These are phyloP conservation scores for Uria lomvia DNA, from an alignment of 2,113 vertebrate genomes.

Conservation along the genomic window DNA sequence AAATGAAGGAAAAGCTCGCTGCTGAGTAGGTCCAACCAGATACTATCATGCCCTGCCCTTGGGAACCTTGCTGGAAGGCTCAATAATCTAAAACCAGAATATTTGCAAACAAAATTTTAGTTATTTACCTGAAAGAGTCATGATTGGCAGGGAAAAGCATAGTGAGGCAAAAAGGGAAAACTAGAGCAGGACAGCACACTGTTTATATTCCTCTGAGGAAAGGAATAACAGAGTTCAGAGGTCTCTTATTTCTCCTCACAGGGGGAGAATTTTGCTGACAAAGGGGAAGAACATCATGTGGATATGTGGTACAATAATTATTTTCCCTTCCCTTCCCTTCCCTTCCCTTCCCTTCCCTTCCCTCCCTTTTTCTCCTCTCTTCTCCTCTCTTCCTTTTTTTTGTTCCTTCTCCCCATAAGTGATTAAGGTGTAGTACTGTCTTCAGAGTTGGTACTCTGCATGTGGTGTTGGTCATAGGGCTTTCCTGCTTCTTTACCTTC, in stretches of 20 bases:
- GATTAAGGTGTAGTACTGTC: neutral
- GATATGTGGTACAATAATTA: neutral
- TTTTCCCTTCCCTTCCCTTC: neutral
- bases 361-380: no score
- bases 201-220: neutral
- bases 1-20: conserved; percentile 17
- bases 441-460: neutral
- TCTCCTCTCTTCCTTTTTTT: neutral
- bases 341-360: neutral
- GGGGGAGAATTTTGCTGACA: neutral
- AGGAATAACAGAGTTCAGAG: neutral
- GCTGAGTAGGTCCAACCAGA: neutral
- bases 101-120: neutral
- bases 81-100: neutral
- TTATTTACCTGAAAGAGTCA: neutral
- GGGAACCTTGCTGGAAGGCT: neutral
- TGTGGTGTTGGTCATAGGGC: neutral
- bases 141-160: neutral
- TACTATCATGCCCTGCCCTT: neutral
- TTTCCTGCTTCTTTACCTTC: neutral
- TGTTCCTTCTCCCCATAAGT: neutral
- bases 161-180: neutral
- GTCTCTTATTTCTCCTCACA: neutral
- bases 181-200: neutral
- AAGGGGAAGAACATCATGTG: neutral